phyloP scores from a whole-genome alignment of 2,113 vertebrate genomes.

The Tachycineta bicolor region DNA sequence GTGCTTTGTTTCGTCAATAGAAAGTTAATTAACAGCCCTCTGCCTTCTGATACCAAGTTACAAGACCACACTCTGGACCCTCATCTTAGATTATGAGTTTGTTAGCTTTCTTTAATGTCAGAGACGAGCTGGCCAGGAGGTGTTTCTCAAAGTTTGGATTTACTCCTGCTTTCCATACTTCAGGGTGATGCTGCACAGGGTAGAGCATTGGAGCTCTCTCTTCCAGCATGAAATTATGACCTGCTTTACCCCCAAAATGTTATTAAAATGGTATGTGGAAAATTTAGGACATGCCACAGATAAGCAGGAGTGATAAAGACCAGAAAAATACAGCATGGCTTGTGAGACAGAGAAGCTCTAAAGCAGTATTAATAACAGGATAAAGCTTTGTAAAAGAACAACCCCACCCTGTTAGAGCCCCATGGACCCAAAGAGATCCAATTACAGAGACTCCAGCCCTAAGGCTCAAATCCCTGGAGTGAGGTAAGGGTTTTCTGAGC shows the following conservation, averaged over 20 bases:
- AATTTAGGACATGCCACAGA: background rate
- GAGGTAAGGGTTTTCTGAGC: background rate
- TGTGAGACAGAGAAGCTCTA: background rate
- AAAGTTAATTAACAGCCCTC: slow-evolving; percentile 64
- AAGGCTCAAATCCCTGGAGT: background rate
- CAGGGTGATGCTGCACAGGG: background rate
- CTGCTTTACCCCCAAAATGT: background rate
- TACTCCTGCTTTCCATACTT: background rate
- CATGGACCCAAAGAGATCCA: accelerated
- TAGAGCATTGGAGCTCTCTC: background rate
- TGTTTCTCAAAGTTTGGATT: background rate
- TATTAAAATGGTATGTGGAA: background rate
- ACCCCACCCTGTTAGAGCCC: background rate
- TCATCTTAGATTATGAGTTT: slow-evolving; percentile 38
- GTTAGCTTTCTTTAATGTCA: background rate
- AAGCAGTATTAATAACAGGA: background rate
- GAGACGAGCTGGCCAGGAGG: accelerated
- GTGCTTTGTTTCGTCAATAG: slow-evolving; percentile 21
- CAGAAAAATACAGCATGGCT: background rate
- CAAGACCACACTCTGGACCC: background rate
- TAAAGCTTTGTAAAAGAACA: background rate
- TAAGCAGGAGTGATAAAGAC: background rate
- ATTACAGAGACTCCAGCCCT: background rate
- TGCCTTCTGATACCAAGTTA: slow-evolving; percentile 24
- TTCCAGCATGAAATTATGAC: background rate